Evolutionary conservation across 2,797 vertebrate genomes (phyloP), one percentile per base, ranked within the genome.

Genomic region (Acridotheres tristis): DNA sequence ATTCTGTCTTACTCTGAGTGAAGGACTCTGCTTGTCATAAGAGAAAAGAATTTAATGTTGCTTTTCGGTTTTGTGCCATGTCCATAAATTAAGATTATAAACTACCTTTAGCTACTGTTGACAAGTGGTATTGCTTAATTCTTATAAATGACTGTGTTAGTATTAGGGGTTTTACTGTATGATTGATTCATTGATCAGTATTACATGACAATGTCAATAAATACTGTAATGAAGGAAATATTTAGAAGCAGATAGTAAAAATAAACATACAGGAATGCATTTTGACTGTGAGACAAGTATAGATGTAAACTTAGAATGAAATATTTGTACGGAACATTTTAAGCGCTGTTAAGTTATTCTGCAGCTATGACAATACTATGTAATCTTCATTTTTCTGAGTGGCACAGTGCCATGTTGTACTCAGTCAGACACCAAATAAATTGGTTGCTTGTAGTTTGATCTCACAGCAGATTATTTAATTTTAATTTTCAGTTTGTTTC

Each of bases 401-500:
- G 89, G 83, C 82, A 81, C 34, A 59, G 62, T 89, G 73, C 93
- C 73, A 69, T 59, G 30, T 23, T 92, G 47, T 57, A 59, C 58
- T 84, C 62, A 86, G 73, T 38, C 73, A 91, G 85, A 69, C 55
- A 47, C 27, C 40, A 71, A 90, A 85, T 79, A 85, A 79, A 95
- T 92, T 68, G 63, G 42, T 69, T 84, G 38, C 63, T 85, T 61
- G 59, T 67, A 90, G 89, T 79, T 94, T 79, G 82, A 91, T 91
- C 62, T 88, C 50, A 72, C 17, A 38, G 59, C 25, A 67, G 69
- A 85, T 89, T 83, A 92, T 88, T 95, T 92, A 57, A 83, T 95
- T 95, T 88, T 79, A 73, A 92, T 95, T 94, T 95, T 90, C 83
- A 91, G 1, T 92, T 94, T 96, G 74, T 71, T 93, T 90, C 76